Percentiles rank a stretch among this genome's conserved stretches.
Evolutionary conservation across 2,113 vertebrate species (phyloP).

Genomic region (Oryzias curvinotus): DNA sequence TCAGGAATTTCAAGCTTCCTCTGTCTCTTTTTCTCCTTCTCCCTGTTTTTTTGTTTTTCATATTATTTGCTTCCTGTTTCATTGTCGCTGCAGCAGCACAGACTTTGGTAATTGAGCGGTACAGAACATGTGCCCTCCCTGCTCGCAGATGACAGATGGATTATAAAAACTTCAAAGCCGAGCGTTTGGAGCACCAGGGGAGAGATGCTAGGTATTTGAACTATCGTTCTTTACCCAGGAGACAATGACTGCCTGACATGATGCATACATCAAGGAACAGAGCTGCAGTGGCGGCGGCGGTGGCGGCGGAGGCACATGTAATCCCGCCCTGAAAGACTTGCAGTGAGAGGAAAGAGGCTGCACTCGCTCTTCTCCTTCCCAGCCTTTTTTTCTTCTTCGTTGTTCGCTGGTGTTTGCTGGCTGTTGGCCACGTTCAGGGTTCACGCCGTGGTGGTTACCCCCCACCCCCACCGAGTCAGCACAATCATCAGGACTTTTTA

Average conservation of each 20-base stretch:
- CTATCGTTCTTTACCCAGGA: constrained; percentile 98
- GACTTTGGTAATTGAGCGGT: constrained; percentile 97
- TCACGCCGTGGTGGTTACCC: constrained; percentile 8
- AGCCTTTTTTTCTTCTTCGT: neutral
- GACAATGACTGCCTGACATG: constrained; percentile 98
- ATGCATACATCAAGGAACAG: constrained; percentile 97
- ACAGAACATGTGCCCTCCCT: constrained; percentile 97
- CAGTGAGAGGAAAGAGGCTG: constrained; percentile 7
- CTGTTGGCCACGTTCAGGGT: neutral
- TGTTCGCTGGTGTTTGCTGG: constrained; percentile 21
- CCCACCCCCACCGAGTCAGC: neutral
- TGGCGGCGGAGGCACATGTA: constrained; percentile 81
- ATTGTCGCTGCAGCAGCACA: constrained; percentile 89
- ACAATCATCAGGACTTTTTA: constrained; percentile 34
- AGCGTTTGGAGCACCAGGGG: constrained; percentile 96
- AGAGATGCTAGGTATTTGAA: constrained; percentile 99
- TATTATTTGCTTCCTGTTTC: constrained; percentile 91
- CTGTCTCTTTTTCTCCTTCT: constrained; percentile 44
- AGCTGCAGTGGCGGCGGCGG: constrained; percentile 88
- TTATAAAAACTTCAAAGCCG: constrained; percentile 99
- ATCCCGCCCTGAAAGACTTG: constrained; percentile 85
- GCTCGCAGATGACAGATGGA: constrained; percentile 99
- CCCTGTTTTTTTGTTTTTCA: constrained; percentile 37
- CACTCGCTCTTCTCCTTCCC: constrained; percentile 16
- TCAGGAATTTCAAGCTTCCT: constrained; percentile 84